Evolutionary conservation across 2,113 vertebrate genomes (phyloP).

Genomic region (Scartelaos histophorus): DNA sequence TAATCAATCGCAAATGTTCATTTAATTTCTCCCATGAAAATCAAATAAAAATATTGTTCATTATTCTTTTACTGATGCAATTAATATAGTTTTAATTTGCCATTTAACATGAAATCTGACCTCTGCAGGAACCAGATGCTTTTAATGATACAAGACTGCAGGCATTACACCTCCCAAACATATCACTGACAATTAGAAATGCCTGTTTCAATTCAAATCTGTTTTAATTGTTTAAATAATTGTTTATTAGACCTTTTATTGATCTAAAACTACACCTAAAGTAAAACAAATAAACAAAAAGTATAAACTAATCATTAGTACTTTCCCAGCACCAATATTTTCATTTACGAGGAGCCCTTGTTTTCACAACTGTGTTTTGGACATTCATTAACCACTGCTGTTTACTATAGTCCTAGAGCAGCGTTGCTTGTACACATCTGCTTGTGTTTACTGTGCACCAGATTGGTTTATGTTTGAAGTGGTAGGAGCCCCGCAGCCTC

Average conservation of each 20-base stretch:
- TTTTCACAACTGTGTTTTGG: background rate
- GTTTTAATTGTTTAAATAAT: too few relatives aligned
- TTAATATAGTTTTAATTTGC: too few relatives aligned
- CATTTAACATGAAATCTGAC: too few relatives aligned
- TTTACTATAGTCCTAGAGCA: background rate
- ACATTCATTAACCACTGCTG: background rate
- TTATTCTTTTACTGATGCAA: too few relatives aligned
- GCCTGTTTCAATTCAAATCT: too few relatives aligned
- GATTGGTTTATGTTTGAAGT: slow-evolving; percentile 35
- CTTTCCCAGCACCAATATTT: background rate
- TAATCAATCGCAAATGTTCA: too few relatives aligned
- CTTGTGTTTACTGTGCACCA: slow-evolving; percentile 11
- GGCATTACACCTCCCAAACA: too few relatives aligned
- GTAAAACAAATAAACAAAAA: background rate
- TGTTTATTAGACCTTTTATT: background rate
- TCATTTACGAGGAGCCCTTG: background rate
- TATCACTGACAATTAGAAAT: too few relatives aligned
- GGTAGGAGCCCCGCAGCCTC: slow-evolving; percentile 16
- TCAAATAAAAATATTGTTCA: too few relatives aligned
- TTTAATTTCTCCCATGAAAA: too few relatives aligned
- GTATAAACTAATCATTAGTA: background rate
- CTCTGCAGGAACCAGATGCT: too few relatives aligned
- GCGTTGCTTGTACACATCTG: slow-evolving; percentile 4
- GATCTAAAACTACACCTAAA: background rate
- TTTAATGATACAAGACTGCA: too few relatives aligned